A percentile compares a stretch with the other conserved stretches of the same genome.
Evolutionary conservation across 2,888 invertebrate genomes (phyloP).

Genomic region (Steinernema scapterisci): DNA sequence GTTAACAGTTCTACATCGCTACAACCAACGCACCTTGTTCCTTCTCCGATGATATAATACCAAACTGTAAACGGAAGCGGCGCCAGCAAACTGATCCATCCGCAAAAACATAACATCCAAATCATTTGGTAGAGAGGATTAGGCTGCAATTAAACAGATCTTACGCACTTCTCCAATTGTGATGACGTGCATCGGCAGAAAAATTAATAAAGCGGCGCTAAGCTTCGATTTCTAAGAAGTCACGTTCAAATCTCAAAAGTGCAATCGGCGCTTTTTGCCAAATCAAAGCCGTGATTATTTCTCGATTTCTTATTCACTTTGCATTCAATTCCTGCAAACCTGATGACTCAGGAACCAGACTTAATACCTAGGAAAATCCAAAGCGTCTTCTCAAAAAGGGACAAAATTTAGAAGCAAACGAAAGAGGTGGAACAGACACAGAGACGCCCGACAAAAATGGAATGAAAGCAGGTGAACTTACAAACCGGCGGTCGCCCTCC

Average conservation of each 20-base stretch:
- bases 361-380: too few species aligned
- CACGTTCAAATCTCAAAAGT: too few species aligned
- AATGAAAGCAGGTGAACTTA: conserved; percentile 41
- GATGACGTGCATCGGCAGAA: not conserved
- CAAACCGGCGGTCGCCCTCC: conserved; percentile 64
- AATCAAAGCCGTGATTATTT: too few species aligned
- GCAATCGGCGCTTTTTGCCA: too few species aligned
- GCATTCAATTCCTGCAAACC: not conserved
- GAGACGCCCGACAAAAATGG: not conserved
- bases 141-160: conserved; percentile 51
- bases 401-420: too few species aligned
- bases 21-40: conserved; percentile 53
- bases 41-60: conserved; percentile 64
- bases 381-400: too few species aligned
- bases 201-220: too few species aligned
- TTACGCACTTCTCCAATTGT: not conserved
- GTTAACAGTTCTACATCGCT: too few species aligned
- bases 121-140: conserved; percentile 67
- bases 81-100: conserved; percentile 61
- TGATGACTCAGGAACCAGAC: not conserved
- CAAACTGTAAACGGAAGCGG: conserved; percentile 66
- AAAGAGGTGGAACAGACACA: not conserved
- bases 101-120: conserved; percentile 63
- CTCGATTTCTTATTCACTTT: too few species aligned
- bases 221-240: too few species aligned